A percentile compares a stretch with the other conserved stretches of the same genome.
Evolutionary conservation across 2,113 vertebrate genomes (phyloP).

Genomic region (Pomatostomus ruficeps): DNA sequence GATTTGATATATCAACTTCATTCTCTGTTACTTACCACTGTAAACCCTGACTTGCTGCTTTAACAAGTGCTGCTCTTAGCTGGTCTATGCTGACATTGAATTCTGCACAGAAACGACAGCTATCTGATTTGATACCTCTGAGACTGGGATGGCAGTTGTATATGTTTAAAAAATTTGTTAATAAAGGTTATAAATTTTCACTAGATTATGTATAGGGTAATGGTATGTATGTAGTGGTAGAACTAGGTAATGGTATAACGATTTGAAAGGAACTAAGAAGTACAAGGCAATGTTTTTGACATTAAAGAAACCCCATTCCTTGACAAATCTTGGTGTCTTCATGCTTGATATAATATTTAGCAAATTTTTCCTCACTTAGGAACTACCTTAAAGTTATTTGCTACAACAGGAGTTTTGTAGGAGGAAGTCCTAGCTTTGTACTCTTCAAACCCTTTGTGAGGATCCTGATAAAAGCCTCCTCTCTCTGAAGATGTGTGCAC

Average conservation of each 20-base stretch:
- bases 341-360: not conserved
- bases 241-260: not conserved
- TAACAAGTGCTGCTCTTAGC: not conserved
- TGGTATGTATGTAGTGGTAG: not conserved
- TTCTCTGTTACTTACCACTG: not conserved
- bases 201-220: not conserved
- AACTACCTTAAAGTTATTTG: not conserved
- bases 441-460: not conserved
- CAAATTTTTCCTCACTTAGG: not conserved
- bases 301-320: not conserved
- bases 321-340: not conserved
- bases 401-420: not conserved
- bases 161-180: not conserved
- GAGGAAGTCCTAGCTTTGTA: not conserved
- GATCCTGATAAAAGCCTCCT: not conserved
- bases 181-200: not conserved
- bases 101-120: not conserved
- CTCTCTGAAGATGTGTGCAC: not conserved
- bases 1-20: not conserved
- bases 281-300: not conserved
- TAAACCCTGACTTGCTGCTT: not conserved
- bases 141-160: not conserved
- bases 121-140: not conserved
- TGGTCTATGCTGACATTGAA: not conserved
- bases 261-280: not conserved